Evolutionary conservation across 2,888 invertebrate species (phyloP).

Genomic region (Augiades crinisus): DNA sequence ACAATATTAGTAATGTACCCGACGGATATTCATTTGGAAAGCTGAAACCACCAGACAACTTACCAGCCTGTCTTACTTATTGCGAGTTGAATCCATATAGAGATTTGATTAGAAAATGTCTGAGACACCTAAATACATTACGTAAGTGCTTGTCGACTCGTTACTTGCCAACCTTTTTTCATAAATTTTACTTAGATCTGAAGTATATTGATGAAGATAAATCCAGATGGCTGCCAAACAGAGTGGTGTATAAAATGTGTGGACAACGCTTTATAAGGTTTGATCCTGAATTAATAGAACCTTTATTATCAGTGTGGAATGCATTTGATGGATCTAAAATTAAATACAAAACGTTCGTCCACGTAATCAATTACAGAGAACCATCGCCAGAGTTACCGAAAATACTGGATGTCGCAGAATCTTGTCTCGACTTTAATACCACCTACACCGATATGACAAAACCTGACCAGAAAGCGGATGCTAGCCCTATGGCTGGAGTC

Average conservation of each 20-base stretch:
- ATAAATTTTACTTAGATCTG: conserved; percentile 51
- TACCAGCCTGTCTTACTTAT: conserved; percentile 64
- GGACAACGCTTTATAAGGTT: conserved; percentile 63
- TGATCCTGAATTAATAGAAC: conserved; percentile 70
- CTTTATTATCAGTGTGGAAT: conserved; percentile 64
- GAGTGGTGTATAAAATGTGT: conserved; percentile 65
- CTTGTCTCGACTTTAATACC: conserved; percentile 60
- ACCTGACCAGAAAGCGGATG: conserved; percentile 46
- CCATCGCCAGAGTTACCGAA: conserved; percentile 63
- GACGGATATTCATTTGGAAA: conserved; percentile 72
- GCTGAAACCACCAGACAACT: conserved; percentile 59
- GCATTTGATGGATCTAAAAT: conserved; percentile 69
- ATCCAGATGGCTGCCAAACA: conserved; percentile 67
- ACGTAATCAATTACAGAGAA: conserved; percentile 67
- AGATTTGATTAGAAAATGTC: conserved; percentile 63
- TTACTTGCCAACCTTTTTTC: conserved; percentile 55
- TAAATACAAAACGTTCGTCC: conserved; percentile 73
- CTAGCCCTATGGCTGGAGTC: conserved; percentile 53
- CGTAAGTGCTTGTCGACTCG: conserved; percentile 52
- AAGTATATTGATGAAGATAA: conserved; percentile 60
- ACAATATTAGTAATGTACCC: conserved; percentile 69
- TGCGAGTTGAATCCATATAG: conserved; percentile 57
- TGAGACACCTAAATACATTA: conserved; percentile 66
- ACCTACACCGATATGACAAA: conserved; percentile 69
- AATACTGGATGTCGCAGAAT: conserved; percentile 53